Conservation (phyloP, 2,888 invertebrate species). For the Blastobasis lacticolella region DNA sequence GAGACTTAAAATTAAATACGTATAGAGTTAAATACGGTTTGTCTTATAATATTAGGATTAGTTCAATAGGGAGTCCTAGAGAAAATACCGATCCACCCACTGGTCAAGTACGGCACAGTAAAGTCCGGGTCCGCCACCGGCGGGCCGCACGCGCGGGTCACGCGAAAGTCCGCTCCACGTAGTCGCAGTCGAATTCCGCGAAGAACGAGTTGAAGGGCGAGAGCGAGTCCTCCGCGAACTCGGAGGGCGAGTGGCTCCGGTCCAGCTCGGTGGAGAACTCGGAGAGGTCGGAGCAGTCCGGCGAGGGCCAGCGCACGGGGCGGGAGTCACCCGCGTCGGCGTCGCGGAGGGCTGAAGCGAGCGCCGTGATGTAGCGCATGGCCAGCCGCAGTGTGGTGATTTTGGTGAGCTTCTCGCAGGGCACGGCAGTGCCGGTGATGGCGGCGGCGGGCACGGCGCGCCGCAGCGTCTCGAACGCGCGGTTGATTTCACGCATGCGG, state of each 20-base stretch:
- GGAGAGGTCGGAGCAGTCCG: constrained; percentile 70
- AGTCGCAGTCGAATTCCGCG: constrained; percentile 67
- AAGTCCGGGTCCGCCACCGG: background rate
- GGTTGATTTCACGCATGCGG: constrained; percentile 92
- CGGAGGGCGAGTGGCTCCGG: constrained; percentile 57
- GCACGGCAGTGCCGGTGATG: constrained; percentile 61
- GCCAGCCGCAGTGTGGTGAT: constrained; percentile 90
- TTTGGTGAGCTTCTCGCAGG: constrained; percentile 89
- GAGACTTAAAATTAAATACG: too few species aligned
- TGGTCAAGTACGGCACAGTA: background rate
- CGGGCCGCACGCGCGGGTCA: constrained; percentile 51
- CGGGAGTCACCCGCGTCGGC: constrained; percentile 28
- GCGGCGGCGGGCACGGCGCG: constrained; percentile 81
- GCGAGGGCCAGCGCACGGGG: constrained; percentile 60
- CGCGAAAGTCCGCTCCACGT: constrained; percentile 65
- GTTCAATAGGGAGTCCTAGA: too few species aligned
- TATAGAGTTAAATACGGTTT: too few species aligned
- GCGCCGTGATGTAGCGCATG: constrained; percentile 88
- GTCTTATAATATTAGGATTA: too few species aligned
- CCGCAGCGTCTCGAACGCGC: constrained; percentile 88
- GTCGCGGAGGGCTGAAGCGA: constrained; percentile 79
- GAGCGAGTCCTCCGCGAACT: constrained; percentile 69
- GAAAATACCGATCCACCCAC: background rate
- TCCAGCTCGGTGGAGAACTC: constrained; percentile 64
- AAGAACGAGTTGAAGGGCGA: constrained; percentile 75